Conservation (phyloP, 2,888 invertebrate species). For the Tetrapedia diversipes region DNA sequence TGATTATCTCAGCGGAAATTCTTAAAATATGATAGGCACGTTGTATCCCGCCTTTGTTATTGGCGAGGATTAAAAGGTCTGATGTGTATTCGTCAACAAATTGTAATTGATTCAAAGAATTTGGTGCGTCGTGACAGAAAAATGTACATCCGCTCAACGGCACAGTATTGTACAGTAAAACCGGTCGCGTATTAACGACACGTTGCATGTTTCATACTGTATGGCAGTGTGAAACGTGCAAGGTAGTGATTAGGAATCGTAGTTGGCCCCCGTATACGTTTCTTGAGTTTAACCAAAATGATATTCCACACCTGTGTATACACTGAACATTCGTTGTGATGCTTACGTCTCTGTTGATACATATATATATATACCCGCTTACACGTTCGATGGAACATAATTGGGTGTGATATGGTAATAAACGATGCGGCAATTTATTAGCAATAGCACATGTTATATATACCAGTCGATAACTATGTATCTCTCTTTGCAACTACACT, state of each 20-base stretch:
- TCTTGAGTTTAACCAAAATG: constrained; percentile 6
- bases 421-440: not conserved
- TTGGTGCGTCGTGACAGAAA: not conserved
- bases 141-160: constrained; percentile 26
- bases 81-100: no score
- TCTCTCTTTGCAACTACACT: not conserved
- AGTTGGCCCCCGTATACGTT: constrained; percentile 35
- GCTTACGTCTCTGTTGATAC: constrained; percentile 43
- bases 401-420: constrained; percentile 16
- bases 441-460: constrained; percentile 1
- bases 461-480: constrained; percentile 3
- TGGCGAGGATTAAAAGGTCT: no score
- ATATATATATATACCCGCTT: no score
- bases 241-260: constrained; percentile 50
- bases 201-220: constrained; percentile 14
- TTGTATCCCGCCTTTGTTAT: no score
- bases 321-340: constrained; percentile 44
- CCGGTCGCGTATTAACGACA: constrained; percentile 6
- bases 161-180: constrained; percentile 15
- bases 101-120: not conserved
- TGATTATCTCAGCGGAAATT: no score
- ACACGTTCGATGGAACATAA: constrained; percentile 33
- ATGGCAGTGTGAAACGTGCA: constrained; percentile 29
- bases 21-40: no score
- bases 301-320: constrained; percentile 35